A percentile compares a stretch with the other conserved stretches of the same genome.
These are phyloP conservation scores for Cyrtorhinus lividipennis DNA, from an alignment of 1,140 invertebrate genomes.

Conservation along the genomic window DNA sequence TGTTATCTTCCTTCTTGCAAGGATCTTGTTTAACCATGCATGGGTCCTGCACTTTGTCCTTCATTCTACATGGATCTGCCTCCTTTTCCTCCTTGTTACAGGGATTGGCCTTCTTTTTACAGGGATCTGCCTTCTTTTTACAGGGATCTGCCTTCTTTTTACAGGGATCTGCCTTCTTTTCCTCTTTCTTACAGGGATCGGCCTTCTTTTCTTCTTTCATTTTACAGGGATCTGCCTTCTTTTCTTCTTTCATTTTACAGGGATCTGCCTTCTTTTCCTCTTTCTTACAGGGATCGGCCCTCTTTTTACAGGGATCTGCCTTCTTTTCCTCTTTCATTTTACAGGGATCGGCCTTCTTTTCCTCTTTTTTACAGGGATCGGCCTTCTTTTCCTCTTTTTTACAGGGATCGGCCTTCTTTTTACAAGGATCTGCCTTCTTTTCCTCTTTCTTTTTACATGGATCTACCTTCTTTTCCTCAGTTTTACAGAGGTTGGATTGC, in stretches of 20 bases:
- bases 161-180: constrained; percentile 16
- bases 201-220: constrained; percentile 14
- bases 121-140: constrained; percentile 6
- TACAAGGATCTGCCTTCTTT: constrained; percentile 16
- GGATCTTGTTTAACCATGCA: constrained; percentile 9
- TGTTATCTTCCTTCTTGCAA: not conserved
- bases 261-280: constrained; percentile 15
- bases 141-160: constrained; percentile 6
- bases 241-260: constrained; percentile 16
- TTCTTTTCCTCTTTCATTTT: constrained; percentile 14
- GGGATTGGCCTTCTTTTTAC: not conserved
- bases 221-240: constrained; percentile 17
- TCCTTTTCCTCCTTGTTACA: constrained; percentile 11
- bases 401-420: constrained; percentile 12
- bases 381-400: constrained; percentile 14
- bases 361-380: constrained; percentile 7
- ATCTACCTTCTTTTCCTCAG: constrained; percentile 5
- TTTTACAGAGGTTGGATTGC: not conserved
- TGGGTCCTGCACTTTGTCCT: not conserved
- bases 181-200: constrained; percentile 7
- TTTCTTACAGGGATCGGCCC: constrained; percentile 9
- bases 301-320: constrained; percentile 7
- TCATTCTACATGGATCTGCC: constrained; percentile 6
- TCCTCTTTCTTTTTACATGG: constrained; percentile 11
- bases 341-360: constrained; percentile 12